Evolutionary conservation across 1,140 invertebrate species (phyloP).

Genomic region (Pseudomyrmex gracilis): DNA sequence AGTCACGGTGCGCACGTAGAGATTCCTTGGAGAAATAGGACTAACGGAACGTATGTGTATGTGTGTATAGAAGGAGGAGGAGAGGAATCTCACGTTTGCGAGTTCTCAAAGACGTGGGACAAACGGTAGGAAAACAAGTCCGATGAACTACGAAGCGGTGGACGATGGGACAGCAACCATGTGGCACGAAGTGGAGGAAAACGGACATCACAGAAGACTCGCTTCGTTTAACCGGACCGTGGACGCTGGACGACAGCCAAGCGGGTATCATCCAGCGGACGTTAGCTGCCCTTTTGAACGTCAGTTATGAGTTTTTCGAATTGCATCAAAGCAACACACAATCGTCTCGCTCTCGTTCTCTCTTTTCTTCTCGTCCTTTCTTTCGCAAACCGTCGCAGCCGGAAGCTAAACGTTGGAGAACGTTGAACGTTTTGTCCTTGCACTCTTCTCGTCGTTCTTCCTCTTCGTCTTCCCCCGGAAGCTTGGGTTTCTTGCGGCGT

Average conservation of each 20-base stretch:
- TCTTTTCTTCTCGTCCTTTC: neutral
- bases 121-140: slow-evolving; percentile 19
- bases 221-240: slow-evolving; percentile 79
- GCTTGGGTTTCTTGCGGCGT: neutral
- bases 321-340: slow-evolving; percentile 74
- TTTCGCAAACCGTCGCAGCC: neutral
- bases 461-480: neutral
- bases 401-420: neutral
- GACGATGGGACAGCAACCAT: slow-evolving; percentile 40
- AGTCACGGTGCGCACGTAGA: neutral
- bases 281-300: slow-evolving; percentile 76
- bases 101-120: slow-evolving; percentile 24
- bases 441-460: too few relatives aligned
- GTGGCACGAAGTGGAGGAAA: slow-evolving; percentile 48
- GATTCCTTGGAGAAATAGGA: slow-evolving; percentile 28
- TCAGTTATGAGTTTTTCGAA: slow-evolving; percentile 79
- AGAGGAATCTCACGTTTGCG: neutral
- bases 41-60: neutral
- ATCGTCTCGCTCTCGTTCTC: slow-evolving; percentile 52
- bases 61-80: neutral
- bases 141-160: neutral
- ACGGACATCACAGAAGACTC: slow-evolving; percentile 73
- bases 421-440: neutral
- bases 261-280: slow-evolving; percentile 71
- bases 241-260: slow-evolving; percentile 77